These are phyloP conservation scores for Leucoraja ocellata DNA, from an alignment of 2,797 vertebrate species.

Conservation along the genomic window DNA sequence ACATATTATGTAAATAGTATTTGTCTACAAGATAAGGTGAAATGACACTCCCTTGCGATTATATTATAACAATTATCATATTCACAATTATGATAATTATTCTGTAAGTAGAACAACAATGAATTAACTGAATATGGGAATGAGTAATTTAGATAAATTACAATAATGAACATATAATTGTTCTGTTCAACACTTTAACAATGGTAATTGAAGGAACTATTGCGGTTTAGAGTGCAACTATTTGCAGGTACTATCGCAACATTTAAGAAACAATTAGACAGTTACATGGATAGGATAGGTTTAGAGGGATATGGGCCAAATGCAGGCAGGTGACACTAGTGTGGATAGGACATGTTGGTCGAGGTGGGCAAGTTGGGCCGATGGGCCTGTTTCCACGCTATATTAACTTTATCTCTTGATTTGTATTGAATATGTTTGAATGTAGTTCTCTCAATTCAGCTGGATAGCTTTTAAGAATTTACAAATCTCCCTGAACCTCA, in stretches of 20 bases:
- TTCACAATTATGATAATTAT: not conserved
- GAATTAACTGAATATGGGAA: not conserved
- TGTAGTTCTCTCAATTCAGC: not conserved
- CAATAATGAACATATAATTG: not conserved
- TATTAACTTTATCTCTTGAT: too few species aligned
- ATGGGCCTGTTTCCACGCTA: too few species aligned
- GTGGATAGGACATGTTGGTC: too few species aligned
- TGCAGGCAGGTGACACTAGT: too few species aligned
- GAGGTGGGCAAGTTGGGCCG: too few species aligned
- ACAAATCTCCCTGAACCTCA: not conserved
- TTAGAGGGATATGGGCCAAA: too few species aligned
- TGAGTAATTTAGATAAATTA: not conserved
- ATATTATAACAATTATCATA: not conserved
- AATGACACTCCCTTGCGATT: too few species aligned
- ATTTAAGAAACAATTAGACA: too few species aligned
- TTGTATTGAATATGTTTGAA: too few species aligned
- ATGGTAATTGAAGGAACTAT: not conserved
- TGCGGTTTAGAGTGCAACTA: too few species aligned
- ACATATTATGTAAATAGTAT: not conserved
- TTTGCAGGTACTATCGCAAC: too few species aligned
- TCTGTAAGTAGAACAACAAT: not conserved
- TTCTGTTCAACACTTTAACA: not conserved
- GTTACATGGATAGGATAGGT: too few species aligned
- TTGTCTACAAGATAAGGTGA: not conserved
- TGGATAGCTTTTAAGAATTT: not conserved